These are phyloP conservation scores for Nicator chloris DNA, from an alignment of 2,113 vertebrate genomes.

Conservation along the genomic window DNA sequence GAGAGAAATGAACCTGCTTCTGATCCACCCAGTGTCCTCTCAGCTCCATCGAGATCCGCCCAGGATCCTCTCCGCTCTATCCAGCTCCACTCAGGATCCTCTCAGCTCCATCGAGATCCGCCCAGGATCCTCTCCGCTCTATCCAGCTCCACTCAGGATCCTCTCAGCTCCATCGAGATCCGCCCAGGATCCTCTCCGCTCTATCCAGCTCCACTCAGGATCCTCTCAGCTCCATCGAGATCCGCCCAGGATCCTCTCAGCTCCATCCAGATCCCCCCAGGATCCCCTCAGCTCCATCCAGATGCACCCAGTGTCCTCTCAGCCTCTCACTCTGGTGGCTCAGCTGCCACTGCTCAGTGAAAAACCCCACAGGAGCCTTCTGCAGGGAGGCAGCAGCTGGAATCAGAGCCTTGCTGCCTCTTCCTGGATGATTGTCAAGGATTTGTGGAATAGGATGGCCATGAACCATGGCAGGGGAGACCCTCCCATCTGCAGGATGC, in stretches of 20 bases:
- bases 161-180: not conserved
- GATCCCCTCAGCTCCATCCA: too few relatives aligned
- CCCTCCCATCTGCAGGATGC: not conserved
- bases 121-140: too few relatives aligned
- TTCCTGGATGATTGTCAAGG: not conserved
- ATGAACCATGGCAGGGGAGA: accelerated
- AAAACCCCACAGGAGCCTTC: not conserved
- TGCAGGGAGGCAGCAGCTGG: not conserved
- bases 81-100: too few relatives aligned
- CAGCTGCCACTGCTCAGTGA: not conserved
- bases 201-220: not conserved
- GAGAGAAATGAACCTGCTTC: not conserved
- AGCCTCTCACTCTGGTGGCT: not conserved
- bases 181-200: not conserved
- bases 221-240: not conserved
- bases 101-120: too few relatives aligned
- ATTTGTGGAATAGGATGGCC: not conserved
- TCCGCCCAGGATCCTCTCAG: not conserved
- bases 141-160: too few relatives aligned
- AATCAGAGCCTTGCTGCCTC: not conserved
- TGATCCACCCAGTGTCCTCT: not conserved
- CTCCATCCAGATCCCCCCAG: too few relatives aligned
- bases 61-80: not conserved
- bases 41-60: not conserved
- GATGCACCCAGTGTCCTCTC: not conserved